Percentiles rank a stretch among this genome's conserved stretches.
phyloP scores from a whole-genome alignment of 1,140 invertebrate species.

The Drosophila leontia region DNA sequence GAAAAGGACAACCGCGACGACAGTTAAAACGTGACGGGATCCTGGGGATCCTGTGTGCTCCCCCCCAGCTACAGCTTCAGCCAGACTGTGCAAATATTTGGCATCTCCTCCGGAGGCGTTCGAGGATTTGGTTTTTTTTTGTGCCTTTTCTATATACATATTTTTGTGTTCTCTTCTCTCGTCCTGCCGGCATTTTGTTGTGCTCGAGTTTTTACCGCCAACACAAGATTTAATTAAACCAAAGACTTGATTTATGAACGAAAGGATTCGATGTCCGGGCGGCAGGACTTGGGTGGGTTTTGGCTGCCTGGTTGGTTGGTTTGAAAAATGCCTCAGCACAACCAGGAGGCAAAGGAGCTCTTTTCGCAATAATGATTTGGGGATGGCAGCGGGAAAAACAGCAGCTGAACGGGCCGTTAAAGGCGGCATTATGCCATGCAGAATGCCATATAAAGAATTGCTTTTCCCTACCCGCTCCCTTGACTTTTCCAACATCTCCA shows the following conservation, averaged over 20 bases:
- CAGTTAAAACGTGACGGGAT: conserved; percentile 67
- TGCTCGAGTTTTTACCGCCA: conserved; percentile 83
- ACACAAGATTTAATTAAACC: conserved; percentile 85
- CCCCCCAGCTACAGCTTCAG: conserved; percentile 2
- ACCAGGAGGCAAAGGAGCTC: conserved; percentile 51
- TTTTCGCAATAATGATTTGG: conserved; percentile 82
- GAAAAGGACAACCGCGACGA: conserved; percentile 65
- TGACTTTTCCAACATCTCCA: conserved; percentile 16
- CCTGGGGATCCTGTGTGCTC: neutral
- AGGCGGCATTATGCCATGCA: conserved; percentile 67
- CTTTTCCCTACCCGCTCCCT: conserved; percentile 15
- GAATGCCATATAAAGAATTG: conserved; percentile 73
- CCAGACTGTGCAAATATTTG: conserved; percentile 52
- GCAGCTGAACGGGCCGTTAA: conserved; percentile 80
- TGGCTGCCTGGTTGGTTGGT: conserved; percentile 4
- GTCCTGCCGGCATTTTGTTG: conserved; percentile 53
- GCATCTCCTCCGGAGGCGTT: conserved; percentile 50
- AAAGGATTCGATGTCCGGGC: conserved; percentile 81
- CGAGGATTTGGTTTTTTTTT: conserved; percentile 9
- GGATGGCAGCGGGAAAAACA: conserved; percentile 34
- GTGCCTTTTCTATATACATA: neutral
- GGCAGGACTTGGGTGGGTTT: conserved; percentile 20
- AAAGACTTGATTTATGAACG: conserved; percentile 85
- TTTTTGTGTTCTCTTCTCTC: conserved; percentile 7
- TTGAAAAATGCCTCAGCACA: conserved; percentile 70